A percentile compares a stretch with the other conserved stretches of the same genome.
phyloP scores from a whole-genome alignment of 2,888 invertebrate species.

The Pediacus dermestoides region DNA sequence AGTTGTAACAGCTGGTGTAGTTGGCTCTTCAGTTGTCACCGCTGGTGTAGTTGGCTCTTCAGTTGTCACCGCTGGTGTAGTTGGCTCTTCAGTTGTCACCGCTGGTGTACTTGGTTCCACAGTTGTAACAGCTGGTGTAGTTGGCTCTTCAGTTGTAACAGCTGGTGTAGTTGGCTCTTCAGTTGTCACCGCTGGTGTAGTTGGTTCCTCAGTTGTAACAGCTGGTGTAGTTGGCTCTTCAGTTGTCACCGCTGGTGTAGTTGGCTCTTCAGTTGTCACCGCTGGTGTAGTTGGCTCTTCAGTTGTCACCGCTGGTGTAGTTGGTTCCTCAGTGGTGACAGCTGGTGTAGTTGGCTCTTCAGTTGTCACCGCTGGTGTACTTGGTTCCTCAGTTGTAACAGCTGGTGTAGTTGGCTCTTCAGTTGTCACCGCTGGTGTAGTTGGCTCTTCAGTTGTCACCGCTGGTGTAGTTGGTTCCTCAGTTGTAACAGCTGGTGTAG shows the following conservation, averaged over 20 bases:
- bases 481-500: conserved; percentile 30
- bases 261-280: neutral
- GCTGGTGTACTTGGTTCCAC: neutral
- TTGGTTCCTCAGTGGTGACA: conserved; percentile 26
- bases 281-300: conserved; percentile 7
- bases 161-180: conserved; percentile 11
- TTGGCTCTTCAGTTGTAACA: conserved; percentile 6
- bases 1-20: conserved; percentile 2
- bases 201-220: conserved; percentile 37
- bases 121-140: conserved; percentile 7
- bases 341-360: conserved; percentile 43
- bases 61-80: conserved; percentile 1
- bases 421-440: conserved; percentile 6
- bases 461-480: conserved; percentile 11
- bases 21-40: conserved; percentile 26
- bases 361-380: conserved; percentile 1
- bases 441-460: conserved; percentile 6
- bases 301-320: conserved; percentile 1
- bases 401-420: neutral
- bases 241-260: conserved; percentile 16
- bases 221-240: neutral
- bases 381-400: conserved; percentile 16
- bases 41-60: conserved; percentile 43
- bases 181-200: conserved; percentile 30
- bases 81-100: conserved; percentile 16